Evolutionary conservation across 2,113 vertebrate genomes (phyloP).

Genomic region (Spea bombifrons): DNA sequence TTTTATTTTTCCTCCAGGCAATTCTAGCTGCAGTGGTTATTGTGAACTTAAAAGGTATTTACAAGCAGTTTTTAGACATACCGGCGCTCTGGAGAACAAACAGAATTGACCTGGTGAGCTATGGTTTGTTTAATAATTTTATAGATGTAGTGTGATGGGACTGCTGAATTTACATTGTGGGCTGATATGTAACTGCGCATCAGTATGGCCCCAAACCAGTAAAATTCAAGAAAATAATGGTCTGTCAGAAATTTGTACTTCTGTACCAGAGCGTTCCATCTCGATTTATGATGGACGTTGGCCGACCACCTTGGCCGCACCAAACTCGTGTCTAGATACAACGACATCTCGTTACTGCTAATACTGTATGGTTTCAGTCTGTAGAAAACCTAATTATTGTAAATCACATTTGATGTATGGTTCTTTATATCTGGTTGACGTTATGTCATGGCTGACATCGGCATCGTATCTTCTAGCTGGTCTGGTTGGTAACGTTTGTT

Average conservation of each 20-base stretch:
- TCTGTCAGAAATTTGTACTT: background rate
- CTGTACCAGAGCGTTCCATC: too few relatives aligned
- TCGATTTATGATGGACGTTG: too few relatives aligned
- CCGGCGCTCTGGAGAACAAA: slow-evolving; percentile 78
- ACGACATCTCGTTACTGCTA: too few relatives aligned
- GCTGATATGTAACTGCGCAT: background rate
- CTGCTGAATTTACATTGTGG: too few relatives aligned
- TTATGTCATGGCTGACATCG: too few relatives aligned
- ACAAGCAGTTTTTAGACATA: slow-evolving; percentile 83
- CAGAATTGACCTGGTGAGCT: slow-evolving; percentile 79
- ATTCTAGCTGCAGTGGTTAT: slow-evolving; percentile 82
- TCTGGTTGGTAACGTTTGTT: slow-evolving; percentile 85
- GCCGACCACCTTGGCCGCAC: too few relatives aligned
- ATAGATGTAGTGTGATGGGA: background rate
- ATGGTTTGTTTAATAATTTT: background rate
- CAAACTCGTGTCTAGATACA: too few relatives aligned
- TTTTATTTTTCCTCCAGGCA: slow-evolving; percentile 65
- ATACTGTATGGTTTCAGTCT: too few relatives aligned
- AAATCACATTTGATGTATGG: too few relatives aligned
- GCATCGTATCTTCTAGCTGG: slow-evolving; percentile 57
- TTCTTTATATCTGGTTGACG: too few relatives aligned
- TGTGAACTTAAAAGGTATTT: slow-evolving; percentile 90
- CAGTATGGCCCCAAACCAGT: background rate
- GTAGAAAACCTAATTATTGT: too few relatives aligned
- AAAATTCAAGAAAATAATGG: background rate